Evolutionary conservation across 2,797 vertebrate species (phyloP), one percentile per base, ranked within the genome.

Genomic region (Parambassis ranga): DNA sequence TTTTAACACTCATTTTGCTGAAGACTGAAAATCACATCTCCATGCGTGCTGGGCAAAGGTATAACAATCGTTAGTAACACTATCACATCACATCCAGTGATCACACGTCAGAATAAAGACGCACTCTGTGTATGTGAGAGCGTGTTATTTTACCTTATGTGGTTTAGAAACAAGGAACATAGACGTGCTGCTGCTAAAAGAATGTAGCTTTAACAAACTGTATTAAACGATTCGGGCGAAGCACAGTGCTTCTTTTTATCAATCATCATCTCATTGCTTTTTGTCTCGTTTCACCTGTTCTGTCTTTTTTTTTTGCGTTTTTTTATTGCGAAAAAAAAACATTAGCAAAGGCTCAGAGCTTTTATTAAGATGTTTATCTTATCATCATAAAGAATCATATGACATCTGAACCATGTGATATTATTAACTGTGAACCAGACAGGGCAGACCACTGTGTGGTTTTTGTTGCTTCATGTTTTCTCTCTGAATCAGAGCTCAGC

Each of bases 401-500:
- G 79, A 88, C 72, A 69, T 66, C 28, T 65, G 19, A 60, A 24
- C 57, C 88, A 88, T 87, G 85, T 88, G 87, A 86, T 75, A 43
- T 43, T 64, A 61, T 77, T 73, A 79, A 63, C 61, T 53, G 38
- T 42, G 57, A 66, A 52, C 18, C 49, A 75, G 51, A 85, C 74
- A 87, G 82, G 65, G 44, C 27, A 11, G 56, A 35, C 74, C 20
- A 75, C 71, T 82, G 77, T 86, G 83, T 72, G 3, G 0, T 55
- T 49, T 60, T 56, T 59, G 53, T 53, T 35, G 47, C 22, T 51
- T 47, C 20, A 13, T 74, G 38, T 53, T 71, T 52, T 65, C 32
- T 43, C 31, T 38, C n/a, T 52, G 55, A 35, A 64, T 57, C 33
- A 15, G 19, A 37, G 32, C 24, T 75, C 22, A 1, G 26, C 37